phyloP scores from a whole-genome alignment of 2,113 vertebrate genomes.

The Helogale parvula region DNA sequence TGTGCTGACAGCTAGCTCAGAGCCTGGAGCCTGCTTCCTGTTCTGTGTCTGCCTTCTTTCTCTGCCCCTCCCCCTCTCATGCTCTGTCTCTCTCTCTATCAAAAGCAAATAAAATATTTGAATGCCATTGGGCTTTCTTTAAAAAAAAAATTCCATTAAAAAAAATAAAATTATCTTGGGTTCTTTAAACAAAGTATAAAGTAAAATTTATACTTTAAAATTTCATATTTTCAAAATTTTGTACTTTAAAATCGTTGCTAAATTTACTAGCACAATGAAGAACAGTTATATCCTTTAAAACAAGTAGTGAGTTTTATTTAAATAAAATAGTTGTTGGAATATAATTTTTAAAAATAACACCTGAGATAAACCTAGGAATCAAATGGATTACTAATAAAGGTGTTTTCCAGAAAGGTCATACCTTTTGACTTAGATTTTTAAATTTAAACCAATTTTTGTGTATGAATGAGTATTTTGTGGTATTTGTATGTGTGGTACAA shows the following conservation, averaged over 20 bases:
- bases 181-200: constrained; percentile 34
- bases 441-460: not conserved
- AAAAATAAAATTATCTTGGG: too few species aligned
- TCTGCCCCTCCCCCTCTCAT: too few species aligned
- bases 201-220: too few species aligned
- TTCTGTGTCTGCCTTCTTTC: too few species aligned
- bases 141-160: too few species aligned
- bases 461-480: not conserved
- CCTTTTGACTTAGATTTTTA: constrained; percentile 23
- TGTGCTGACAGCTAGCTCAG: too few species aligned
- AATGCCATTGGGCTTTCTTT: too few species aligned
- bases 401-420: not conserved
- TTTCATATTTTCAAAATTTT: too few species aligned
- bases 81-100: too few species aligned
- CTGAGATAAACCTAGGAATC: constrained; percentile 32
- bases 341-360: constrained; percentile 34
- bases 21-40: too few species aligned
- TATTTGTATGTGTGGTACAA: not conserved
- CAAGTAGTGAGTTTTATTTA: constrained; percentile 45
- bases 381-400: not conserved
- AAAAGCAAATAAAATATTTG: too few species aligned
- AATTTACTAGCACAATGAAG: constrained; percentile 29
- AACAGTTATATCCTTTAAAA: constrained; percentile 38
- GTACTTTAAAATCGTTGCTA: not conserved
- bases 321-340: constrained; percentile 45